Evolutionary conservation across 1,140 invertebrate genomes (phyloP), one percentile per base, ranked within the genome.

Genomic region (Danaus melanippus): DNA sequence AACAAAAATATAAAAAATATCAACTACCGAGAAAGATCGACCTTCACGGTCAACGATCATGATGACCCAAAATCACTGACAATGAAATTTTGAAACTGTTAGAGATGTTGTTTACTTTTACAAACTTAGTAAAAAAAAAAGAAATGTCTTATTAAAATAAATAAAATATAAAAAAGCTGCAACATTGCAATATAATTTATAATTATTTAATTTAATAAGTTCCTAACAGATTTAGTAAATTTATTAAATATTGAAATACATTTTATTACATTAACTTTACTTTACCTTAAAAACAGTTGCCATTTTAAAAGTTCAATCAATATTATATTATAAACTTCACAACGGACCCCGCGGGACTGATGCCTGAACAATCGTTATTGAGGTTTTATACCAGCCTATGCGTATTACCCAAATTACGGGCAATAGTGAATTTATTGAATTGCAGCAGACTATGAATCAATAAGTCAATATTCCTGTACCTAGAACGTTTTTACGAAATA

Each of bases 371-470:
- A 65, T 42, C 50, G 66, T 50, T 64, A 57, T 70, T 75, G 79
- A 74, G 74, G 76, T 82, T 86, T 76, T 86, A 86, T 86, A 86
- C 67, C 66, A 43, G 44, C 65, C 44, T 32, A 39, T 50, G 55
- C 62, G 69, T 67, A 73, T 68, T 73, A 73, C 71, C 58, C 62
- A 76, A 76, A 80, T 73, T 79, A 69, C 58, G 58, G 69, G 74
- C 78, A 83, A 84, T 80, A 70, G 73, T 71, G 66, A 70, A 74
- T 66, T 76, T 76, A 74, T 67, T 69, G 54, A 55, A 69, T 81
- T 86, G 79, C 79, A 52, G 76, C 76, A 80, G 78, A 74, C 73
- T 83, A 81, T 83, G 80, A 83, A 81, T 77, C 80, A 84, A 85
- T 80, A 79, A 75, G 84, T 80, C 76, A 79, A 76, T 84, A 86